Percentiles rank a stretch among this genome's conserved stretches.
Conservation (phyloP, 1,140 invertebrate species). For the Scaptomyza pallida region DNA sequence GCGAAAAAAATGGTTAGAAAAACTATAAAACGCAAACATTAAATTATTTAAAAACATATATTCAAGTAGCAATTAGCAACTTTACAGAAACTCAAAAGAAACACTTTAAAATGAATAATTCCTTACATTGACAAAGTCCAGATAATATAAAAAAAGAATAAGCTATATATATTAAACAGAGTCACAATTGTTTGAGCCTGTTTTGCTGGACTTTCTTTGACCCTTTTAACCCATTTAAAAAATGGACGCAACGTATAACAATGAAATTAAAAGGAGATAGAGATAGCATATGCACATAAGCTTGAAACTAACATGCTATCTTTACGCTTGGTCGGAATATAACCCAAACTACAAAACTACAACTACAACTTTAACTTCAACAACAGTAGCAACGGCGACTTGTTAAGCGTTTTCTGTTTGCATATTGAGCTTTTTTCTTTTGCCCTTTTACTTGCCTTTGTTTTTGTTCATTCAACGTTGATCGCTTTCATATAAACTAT, state of each 20-base stretch:
- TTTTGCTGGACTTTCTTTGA: too few species aligned
- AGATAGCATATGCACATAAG: background rate
- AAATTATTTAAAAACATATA: too few species aligned
- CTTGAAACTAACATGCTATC: slow-evolving; percentile 4
- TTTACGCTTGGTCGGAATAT: slow-evolving; percentile 6
- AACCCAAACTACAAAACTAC: background rate
- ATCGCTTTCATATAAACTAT: slow-evolving; percentile 34
- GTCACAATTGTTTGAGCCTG: too few species aligned
- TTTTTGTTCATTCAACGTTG: slow-evolving; percentile 61
- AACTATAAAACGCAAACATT: background rate
- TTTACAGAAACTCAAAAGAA: too few species aligned
- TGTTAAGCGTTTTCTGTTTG: slow-evolving; percentile 42
- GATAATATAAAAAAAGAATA: too few species aligned
- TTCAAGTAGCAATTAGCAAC: too few species aligned
- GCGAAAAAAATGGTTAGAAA: background rate
- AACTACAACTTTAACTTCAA: background rate
- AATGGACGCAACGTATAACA: background rate
- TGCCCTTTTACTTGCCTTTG: slow-evolving; percentile 32
- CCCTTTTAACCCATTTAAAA: background rate
- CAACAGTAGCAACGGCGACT: slow-evolving; percentile 23
- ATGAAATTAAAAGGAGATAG: background rate
- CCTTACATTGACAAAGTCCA: too few species aligned
- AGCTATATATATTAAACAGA: too few species aligned
- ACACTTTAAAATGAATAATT: too few species aligned
- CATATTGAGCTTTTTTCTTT: slow-evolving; percentile 10